phyloP scores from a whole-genome alignment of 2,888 invertebrate species.

The Spodoptera littoralis region DNA sequence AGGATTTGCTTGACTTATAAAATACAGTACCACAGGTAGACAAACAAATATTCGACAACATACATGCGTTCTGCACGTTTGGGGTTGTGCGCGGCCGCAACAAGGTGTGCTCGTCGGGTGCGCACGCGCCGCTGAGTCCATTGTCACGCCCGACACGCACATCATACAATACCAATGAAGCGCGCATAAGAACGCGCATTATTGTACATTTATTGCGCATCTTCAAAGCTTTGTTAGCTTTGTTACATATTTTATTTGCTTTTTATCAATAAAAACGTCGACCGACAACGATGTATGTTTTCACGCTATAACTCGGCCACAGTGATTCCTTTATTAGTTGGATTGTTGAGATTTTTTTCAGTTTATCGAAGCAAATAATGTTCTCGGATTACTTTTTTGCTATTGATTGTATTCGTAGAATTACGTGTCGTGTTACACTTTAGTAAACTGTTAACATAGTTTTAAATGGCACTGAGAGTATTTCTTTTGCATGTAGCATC shows the following conservation, averaged over 20 bases:
- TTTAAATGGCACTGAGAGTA: too few species aligned
- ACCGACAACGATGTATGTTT: slow-evolving; percentile 81
- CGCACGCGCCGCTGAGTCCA: slow-evolving; percentile 82
- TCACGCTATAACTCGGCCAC: slow-evolving; percentile 81
- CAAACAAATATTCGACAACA: slow-evolving; percentile 13
- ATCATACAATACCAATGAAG: slow-evolving; percentile 72
- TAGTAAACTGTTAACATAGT: slow-evolving; percentile 13
- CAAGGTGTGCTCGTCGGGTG: slow-evolving; percentile 74
- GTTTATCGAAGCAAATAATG: slow-evolving; percentile 55
- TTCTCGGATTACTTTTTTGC: slow-evolving; percentile 53
- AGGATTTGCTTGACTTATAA: too few species aligned
- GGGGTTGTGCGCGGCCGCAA: slow-evolving; percentile 52
- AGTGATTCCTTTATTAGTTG: slow-evolving; percentile 73
- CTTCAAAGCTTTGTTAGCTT: slow-evolving; percentile 85
- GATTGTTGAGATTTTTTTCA: slow-evolving; percentile 48
- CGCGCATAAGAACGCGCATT: slow-evolving; percentile 77
- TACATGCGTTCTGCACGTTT: slow-evolving; percentile 15
- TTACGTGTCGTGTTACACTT: slow-evolving; percentile 17
- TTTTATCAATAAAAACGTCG: slow-evolving; percentile 81
- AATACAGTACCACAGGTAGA: background rate
- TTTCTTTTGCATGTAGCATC: too few species aligned
- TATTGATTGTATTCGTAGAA: background rate
- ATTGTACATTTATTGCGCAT: slow-evolving; percentile 87
- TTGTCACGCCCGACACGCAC: slow-evolving; percentile 83
- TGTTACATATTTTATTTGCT: slow-evolving; percentile 79